Evolutionary conservation across 2,113 vertebrate species (phyloP).

Genomic region (Alaudala cheleensis): DNA sequence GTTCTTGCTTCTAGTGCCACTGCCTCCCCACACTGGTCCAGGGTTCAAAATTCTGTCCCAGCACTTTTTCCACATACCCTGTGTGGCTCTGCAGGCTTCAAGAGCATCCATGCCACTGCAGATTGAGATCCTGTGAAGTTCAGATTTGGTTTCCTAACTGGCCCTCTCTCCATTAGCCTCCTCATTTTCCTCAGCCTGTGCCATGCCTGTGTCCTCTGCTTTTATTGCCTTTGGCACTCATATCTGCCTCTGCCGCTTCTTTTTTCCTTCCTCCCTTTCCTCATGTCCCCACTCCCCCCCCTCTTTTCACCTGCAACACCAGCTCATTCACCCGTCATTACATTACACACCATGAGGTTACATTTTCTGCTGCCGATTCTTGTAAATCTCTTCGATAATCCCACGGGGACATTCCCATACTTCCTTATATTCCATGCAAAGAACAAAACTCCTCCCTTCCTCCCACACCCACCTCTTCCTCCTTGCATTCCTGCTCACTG

Average conservation of each 20-base stretch:
- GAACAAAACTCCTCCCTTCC: not conserved
- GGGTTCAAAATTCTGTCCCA: not conserved
- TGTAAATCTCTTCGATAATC: not conserved
- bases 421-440: conserved; percentile 12
- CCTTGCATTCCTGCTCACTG: not conserved
- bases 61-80: not conserved
- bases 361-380: not conserved
- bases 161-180: not conserved
- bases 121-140: not conserved
- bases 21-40: not conserved
- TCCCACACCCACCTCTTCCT: not conserved
- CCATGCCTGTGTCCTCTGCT: not conserved
- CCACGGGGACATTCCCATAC: not conserved
- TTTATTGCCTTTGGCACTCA: not conserved
- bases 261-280: not conserved
- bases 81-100: not conserved
- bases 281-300: too few species aligned
- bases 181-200: not conserved
- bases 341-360: not conserved
- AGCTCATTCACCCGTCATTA: not conserved
- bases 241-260: not conserved
- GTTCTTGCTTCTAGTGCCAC: not conserved
- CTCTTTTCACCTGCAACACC: not conserved
- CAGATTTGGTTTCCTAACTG: not conserved
- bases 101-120: not conserved